phyloP scores from a whole-genome alignment of 2,113 vertebrate genomes.

The Macheiramphus alcinus region DNA sequence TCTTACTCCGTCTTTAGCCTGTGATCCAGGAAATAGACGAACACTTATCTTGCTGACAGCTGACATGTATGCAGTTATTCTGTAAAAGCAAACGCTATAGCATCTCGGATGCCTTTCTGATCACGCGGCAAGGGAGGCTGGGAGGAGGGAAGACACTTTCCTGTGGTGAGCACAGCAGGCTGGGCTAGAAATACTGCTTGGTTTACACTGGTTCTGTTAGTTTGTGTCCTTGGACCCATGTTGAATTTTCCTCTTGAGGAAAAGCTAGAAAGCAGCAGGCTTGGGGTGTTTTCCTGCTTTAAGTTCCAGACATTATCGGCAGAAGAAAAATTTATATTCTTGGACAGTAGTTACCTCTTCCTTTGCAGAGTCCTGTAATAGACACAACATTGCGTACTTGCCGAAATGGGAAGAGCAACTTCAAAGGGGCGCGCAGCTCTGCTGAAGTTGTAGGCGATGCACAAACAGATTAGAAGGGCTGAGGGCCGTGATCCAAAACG shows the following conservation, averaged over 20 bases:
- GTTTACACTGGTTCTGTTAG: not conserved
- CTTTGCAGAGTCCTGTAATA: not conserved
- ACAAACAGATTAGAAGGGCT: not conserved
- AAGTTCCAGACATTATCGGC: not conserved
- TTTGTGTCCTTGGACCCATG: not conserved
- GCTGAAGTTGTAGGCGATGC: not conserved
- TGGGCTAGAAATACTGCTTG: not conserved
- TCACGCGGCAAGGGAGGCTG: rapidly evolving
- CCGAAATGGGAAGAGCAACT: not conserved
- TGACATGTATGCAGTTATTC: not conserved
- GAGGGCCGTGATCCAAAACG: rapidly evolving
- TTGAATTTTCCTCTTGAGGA: not conserved
- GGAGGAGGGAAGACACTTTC: not conserved
- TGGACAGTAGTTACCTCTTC: not conserved
- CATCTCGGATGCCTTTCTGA: not conserved
- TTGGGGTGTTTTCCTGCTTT: not conserved
- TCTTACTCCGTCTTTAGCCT: not conserved
- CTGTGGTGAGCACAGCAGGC: not conserved
- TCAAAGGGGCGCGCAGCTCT: not conserved
- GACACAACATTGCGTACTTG: not conserved
- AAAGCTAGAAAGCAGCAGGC: not conserved
- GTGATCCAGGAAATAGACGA: not conserved
- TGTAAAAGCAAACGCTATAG: not conserved
- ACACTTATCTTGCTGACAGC: not conserved
- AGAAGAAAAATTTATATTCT: not conserved